Percentiles rank a stretch among this genome's conserved stretches.
These are phyloP conservation scores for Junco hyemalis DNA, from an alignment of 2,113 vertebrate genomes.

Conservation along the genomic window DNA sequence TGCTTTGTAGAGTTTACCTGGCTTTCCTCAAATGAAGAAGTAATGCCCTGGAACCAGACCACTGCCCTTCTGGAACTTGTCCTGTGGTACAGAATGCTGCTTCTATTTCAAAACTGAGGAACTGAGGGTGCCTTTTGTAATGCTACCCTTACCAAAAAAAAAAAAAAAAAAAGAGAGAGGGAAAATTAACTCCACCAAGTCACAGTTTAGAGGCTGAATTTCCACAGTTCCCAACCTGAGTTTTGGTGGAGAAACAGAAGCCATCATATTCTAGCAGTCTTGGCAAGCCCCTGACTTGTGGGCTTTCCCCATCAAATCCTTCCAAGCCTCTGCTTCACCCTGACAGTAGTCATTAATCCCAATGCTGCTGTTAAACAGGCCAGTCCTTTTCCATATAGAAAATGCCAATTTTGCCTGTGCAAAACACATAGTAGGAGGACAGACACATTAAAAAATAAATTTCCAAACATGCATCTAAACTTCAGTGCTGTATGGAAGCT, in stretches of 20 bases:
- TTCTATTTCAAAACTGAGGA: neutral
- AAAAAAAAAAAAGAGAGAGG: neutral
- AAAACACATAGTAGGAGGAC: neutral
- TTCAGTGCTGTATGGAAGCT: neutral
- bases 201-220: neutral
- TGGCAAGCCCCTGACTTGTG: neutral
- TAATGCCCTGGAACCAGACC: neutral
- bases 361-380: neutral
- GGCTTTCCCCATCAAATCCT: neutral
- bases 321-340: neutral
- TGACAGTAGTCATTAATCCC: neutral
- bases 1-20: neutral
- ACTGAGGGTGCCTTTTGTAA: neutral
- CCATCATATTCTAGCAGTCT: neutral
- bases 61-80: neutral
- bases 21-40: neutral
- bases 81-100: too few relatives aligned
- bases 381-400: fast-evolving
- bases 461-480: neutral
- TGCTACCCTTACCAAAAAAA: neutral
- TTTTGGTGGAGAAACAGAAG: neutral
- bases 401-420: neutral
- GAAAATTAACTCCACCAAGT: neutral
- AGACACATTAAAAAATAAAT: neutral
- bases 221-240: neutral